Evolutionary conservation across 92 coral and sea anemone genomes (phyloP).

Genomic region (Parazoanthus darwini): DNA sequence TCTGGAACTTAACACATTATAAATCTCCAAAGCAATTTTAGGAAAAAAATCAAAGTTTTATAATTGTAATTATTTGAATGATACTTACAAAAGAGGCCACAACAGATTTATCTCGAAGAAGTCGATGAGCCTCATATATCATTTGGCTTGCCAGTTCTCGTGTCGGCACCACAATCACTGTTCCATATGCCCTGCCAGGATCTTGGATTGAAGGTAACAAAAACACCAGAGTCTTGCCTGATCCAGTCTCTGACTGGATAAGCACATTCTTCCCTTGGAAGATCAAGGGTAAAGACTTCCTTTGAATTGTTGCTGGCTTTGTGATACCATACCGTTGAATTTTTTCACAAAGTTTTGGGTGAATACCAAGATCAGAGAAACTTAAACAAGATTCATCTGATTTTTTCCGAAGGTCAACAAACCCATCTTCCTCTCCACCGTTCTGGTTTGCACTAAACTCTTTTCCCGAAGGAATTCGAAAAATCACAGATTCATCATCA

Average conservation of each 20-base stretch:
- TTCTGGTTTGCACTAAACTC: constrained; percentile 24
- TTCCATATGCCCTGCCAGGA: constrained; percentile 81
- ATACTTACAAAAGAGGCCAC: constrained; percentile 83
- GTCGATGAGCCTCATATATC: constrained; percentile 76
- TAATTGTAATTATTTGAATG: no score
- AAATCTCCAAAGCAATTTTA: no score
- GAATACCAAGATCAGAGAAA: constrained; percentile 69
- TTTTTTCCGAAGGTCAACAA: constrained; percentile 14
- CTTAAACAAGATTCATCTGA: not conserved
- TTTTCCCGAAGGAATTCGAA: constrained; percentile 58
- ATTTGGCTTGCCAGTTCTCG: constrained; percentile 88
- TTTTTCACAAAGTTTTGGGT: constrained; percentile 72
- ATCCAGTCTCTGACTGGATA: constrained; percentile 89
- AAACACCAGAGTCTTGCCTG: constrained; percentile 85
- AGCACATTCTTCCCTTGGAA: constrained; percentile 56
- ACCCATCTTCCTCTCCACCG: not conserved
- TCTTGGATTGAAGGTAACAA: constrained; percentile 79
- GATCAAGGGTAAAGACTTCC: constrained; percentile 66
- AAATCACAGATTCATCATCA: constrained; percentile 64
- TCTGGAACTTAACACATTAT: no score
- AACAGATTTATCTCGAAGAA: constrained; percentile 74
- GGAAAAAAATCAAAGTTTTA: no score
- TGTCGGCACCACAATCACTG: constrained; percentile 84
- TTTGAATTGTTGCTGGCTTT: constrained; percentile 69
- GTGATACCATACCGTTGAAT: constrained; percentile 52